Evolutionary conservation across 2,797 vertebrate genomes (phyloP), one percentile per base, ranked within the genome.

Genomic region (Rhinatrema bivittatum): DNA sequence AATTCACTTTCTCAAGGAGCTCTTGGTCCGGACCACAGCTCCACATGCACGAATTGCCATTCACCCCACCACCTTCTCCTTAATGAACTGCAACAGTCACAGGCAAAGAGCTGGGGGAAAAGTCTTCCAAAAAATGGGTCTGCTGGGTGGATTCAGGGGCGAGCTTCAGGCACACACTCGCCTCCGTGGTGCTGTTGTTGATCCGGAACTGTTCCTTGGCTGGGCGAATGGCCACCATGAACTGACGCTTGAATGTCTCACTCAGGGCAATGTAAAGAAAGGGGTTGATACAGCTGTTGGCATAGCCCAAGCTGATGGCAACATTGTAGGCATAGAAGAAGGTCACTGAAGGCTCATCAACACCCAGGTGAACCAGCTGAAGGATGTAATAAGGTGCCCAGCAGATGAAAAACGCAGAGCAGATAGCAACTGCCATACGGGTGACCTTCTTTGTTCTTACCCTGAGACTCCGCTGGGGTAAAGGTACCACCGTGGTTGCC

Each of bases 211-310:
- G 81, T 24, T 77, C 67, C 29, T 78, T 76, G 3, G 73, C 15
- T 0, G 79, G 85, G 10, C 39, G 61, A 11, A 88, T 68, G 5
- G 85, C 85, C 27, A 78, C 65, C 10, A 85, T 44, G 29, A 91
- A 82, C 50, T 82, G 86, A 25, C 65, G 79, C 69, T 88, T 89
- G 65, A 91, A 91, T 20, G 81, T 90, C 64, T 89, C 78, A 0
- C 84, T 91, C 20, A 91, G 78, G 29, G 71, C 39, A 1, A 91
- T 87, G 57, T 88, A 92, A 29, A 92, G 75, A 29, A 90, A 88
- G 2, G 89, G 88, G 56, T 90, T 92, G 58, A 91, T 87, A 73
- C 87, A 91, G 32, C 88, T 92, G 72, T 89, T 92, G 34, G 85
- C 86, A 0, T 91, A 91, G 51, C 89, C 88, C 78, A 91, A 73